A percentile compares a stretch with the other conserved stretches of the same genome.
Conservation (phyloP, 35 echinoderm and acorn worm species). For the Ptychodera flava region DNA sequence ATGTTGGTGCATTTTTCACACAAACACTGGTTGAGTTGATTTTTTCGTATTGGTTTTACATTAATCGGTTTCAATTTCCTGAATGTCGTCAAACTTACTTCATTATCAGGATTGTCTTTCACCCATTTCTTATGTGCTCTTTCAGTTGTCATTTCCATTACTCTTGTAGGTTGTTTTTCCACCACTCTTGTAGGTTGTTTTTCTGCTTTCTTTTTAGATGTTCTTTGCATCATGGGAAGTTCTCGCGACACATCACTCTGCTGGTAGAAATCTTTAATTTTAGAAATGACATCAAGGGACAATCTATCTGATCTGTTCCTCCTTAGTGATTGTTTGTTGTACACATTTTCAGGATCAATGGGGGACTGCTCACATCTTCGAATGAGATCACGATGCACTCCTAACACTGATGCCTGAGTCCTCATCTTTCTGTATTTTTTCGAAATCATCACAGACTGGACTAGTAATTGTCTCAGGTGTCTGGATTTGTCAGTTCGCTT, state of each 20-base stretch:
- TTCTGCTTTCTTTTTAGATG: background rate
- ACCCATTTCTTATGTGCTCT: constrained; percentile 30
- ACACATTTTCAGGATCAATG: background rate
- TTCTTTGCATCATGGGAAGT: constrained; percentile 27
- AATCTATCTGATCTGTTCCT: too few species aligned
- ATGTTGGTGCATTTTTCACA: constrained; percentile 34
- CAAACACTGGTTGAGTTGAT: constrained; percentile 32
- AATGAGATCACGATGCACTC: background rate
- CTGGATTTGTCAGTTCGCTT: background rate
- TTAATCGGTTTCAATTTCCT: constrained; percentile 22
- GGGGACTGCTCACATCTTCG: background rate
- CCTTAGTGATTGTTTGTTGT: too few species aligned
- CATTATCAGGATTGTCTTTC: constrained; percentile 7
- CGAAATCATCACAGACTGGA: background rate
- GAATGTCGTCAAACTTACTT: constrained; percentile 12
- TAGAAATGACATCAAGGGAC: too few species aligned
- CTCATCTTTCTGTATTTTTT: background rate
- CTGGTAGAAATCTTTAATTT: constrained; percentile 16
- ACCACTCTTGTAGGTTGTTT: constrained; percentile 1
- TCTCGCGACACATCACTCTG: constrained; percentile 23
- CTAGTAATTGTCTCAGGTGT: background rate
- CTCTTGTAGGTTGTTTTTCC: constrained; percentile 7
- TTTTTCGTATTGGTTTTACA: constrained; percentile 22
- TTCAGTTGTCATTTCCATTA: constrained; percentile 23
- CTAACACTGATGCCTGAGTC: background rate